These are phyloP conservation scores for Agrotis clavis DNA, from an alignment of 2,888 invertebrate genomes.

Conservation along the genomic window DNA sequence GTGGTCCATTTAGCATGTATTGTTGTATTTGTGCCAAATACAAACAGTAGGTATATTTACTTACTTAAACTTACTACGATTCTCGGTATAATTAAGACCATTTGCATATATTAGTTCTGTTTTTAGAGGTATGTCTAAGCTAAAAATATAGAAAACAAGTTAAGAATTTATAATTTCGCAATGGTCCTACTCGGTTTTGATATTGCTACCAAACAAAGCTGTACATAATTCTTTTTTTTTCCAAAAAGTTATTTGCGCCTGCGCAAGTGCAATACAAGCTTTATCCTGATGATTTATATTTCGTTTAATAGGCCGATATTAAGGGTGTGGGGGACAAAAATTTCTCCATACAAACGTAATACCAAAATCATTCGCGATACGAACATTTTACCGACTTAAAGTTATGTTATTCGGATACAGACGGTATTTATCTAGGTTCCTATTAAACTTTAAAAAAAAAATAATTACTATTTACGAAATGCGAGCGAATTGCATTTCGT, in stretches of 20 bases:
- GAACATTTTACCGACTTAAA: too few species aligned
- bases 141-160: neutral
- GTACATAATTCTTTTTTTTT: neutral
- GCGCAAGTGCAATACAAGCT: conserved; percentile 32
- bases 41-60: conserved; percentile 35
- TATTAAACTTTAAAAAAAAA: too few species aligned
- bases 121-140: neutral
- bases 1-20: conserved; percentile 23
- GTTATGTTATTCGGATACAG: too few species aligned
- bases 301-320: conserved; percentile 40
- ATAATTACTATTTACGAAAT: too few species aligned
- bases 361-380: too few species aligned
- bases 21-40: neutral
- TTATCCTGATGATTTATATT: conserved; percentile 56
- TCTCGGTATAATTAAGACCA: conserved; percentile 4
- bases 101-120: conserved; percentile 26
- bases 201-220: neutral
- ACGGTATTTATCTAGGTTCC: too few species aligned
- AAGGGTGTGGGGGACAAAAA: too few species aligned
- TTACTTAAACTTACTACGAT: conserved; percentile 6
- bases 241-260: conserved; percentile 25
- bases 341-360: too few species aligned
- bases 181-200: neutral
- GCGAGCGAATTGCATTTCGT: too few species aligned
- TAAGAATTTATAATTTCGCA: neutral